Evolutionary conservation across 92 coral and sea anemone species (phyloP).

Genomic region (Epizoanthus illoricatus): DNA sequence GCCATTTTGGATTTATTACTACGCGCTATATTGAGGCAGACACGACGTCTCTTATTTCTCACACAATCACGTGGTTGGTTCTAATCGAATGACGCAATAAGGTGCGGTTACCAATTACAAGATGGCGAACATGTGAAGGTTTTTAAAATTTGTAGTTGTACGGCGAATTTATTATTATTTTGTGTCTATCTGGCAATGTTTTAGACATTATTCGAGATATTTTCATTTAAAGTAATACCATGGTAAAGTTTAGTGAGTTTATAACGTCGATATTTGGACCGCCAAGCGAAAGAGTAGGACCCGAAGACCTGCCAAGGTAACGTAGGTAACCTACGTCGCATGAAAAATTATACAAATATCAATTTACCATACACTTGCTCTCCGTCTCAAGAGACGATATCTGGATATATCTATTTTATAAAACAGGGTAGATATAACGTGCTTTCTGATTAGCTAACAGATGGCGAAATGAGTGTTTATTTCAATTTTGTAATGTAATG

Average conservation of each 20-base stretch:
- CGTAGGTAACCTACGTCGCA: too few relatives aligned
- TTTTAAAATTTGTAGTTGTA: not conserved
- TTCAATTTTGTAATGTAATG: too few relatives aligned
- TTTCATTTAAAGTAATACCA: conserved; percentile 1
- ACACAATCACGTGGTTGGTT: not conserved
- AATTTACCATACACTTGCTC: too few relatives aligned
- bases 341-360: too few relatives aligned
- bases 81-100: conserved; percentile 30
- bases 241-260: conserved; percentile 67
- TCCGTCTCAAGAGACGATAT: too few relatives aligned
- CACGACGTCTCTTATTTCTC: not conserved
- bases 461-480: too few relatives aligned
- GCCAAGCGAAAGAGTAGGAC: conserved; percentile 58
- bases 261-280: conserved; percentile 59
- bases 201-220: not conserved
- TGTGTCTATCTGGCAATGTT: too few relatives aligned
- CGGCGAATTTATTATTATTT: too few relatives aligned
- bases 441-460: too few relatives aligned
- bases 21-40: conserved; percentile 14
- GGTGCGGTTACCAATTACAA: conserved; percentile 15
- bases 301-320: conserved; percentile 78
- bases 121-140: not conserved
- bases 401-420: too few relatives aligned
- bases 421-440: too few relatives aligned
- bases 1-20: conserved; percentile 73